Conservation (phyloP, 1,140 invertebrate genomes). For the Chironomus tepperi region DNA sequence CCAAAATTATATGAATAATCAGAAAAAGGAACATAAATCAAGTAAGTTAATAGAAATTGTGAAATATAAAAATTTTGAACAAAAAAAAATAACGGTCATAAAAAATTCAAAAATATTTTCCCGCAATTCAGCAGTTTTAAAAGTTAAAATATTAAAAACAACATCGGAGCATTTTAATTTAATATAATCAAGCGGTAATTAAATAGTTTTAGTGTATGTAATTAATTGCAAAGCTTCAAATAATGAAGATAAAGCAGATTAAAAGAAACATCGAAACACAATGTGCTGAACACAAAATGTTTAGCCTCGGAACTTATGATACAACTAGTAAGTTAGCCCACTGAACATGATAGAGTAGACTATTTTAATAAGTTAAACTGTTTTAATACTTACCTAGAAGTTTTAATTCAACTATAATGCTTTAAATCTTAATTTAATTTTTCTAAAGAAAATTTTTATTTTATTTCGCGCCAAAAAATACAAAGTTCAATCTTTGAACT, state of each 20-base stretch:
- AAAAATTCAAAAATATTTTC: not conserved
- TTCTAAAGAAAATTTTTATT: too few relatives aligned
- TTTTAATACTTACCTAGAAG: too few relatives aligned
- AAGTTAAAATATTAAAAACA: not conserved
- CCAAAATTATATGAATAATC: not conserved
- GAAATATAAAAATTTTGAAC: not conserved
- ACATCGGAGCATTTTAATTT: not conserved
- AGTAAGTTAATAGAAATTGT: not conserved
- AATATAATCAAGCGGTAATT: not conserved
- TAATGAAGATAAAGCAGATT: not conserved
- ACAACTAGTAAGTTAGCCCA: not conserved
- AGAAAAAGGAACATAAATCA: not conserved
- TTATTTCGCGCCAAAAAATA: too few relatives aligned
- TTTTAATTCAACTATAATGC: too few relatives aligned
- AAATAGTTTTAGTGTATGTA: not conserved
- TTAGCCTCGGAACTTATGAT: not conserved
- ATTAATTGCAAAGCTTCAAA: not conserved
- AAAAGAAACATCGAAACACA: not conserved
- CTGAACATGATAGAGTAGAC: too few relatives aligned
- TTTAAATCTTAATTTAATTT: too few relatives aligned
- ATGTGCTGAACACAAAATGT: slow-evolving; percentile 1
- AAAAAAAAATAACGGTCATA: not conserved
- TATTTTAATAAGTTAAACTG: too few relatives aligned
- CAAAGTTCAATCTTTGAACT: too few relatives aligned
- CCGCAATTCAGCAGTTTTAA: not conserved